Base-by-base conservation (phyloP, 2,113 vertebrate species). In the Prunella himalayana region DNA sequence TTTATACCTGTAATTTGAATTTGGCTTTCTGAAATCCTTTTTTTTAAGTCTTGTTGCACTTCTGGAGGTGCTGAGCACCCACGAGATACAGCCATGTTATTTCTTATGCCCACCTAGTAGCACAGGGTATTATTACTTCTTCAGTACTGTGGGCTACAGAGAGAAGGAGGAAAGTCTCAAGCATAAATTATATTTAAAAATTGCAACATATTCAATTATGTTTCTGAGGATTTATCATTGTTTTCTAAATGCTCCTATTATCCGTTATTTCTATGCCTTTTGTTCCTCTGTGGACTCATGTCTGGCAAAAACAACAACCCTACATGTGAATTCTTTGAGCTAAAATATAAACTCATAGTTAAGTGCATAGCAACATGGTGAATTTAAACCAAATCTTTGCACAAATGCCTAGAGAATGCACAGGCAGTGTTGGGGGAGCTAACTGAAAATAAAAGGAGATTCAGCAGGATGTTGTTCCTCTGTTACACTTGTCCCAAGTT, bases 191-290 rank as follows among this genome's bases (percentile, higher is more conserved):
- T 33, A 68, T 75, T 80, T 86, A 2, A 82, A 86, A 77, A 64
- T 45, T 83, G 45, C 51, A 73, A 39, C 11, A 60, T 60, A 78
- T 68, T 93, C 23, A 86, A 78, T 96, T 83, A 71, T 64, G 8
- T 60, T 96, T 56, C 47, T 75, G 39, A 56, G 65, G 47, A 90
- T 90, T 94, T 95, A 56, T 72, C 24, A 64, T 94, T 92, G 51
- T 86, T 90, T 95, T 78, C 56, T 86, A 93, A 96, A 83, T 88
- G 56, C 7, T 93, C 35, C 63, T 93, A 83, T 88, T 90, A 95
- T 70, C 41, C 16, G 4, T 71, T 88, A 56, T 90, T 95, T 96
- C 56, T 71, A 27, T 78, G 60, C 41, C 18, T 93, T 93, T 94
- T 78, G 54, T 90, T 93, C 56, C 69, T 92, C 71, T 64, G 25